phyloP scores from a whole-genome alignment of 1,140 invertebrate genomes.

The Nasonia vitripennis region DNA sequence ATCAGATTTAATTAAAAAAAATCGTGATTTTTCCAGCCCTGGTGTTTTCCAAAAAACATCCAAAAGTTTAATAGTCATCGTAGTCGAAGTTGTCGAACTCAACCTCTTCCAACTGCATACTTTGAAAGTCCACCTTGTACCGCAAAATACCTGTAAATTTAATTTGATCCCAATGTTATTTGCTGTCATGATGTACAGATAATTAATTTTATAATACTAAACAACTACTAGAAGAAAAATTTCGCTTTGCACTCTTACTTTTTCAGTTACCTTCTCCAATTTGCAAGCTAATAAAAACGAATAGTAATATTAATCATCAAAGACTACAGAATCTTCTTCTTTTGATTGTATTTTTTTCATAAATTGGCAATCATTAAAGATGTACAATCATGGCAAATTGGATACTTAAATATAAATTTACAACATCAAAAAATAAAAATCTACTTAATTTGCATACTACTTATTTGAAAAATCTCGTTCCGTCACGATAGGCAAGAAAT shows the following conservation, averaged over 20 bases:
- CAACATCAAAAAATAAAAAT: slow-evolving; percentile 28
- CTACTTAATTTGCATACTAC: slow-evolving; percentile 5
- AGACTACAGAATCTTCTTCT: slow-evolving; percentile 24
- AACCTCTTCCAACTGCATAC: slow-evolving; percentile 92
- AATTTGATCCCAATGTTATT: slow-evolving; percentile 50
- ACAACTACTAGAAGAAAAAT: slow-evolving; percentile 42
- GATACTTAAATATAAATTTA: slow-evolving; percentile 33
- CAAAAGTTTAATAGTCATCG: slow-evolving; percentile 89
- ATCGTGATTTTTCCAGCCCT: slow-evolving; percentile 18
- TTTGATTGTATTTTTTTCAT: background rate
- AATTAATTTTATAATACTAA: background rate
- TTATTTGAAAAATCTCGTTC: background rate
- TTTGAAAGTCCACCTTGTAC: slow-evolving; percentile 99
- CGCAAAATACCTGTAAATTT: slow-evolving; percentile 91
- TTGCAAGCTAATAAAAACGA: slow-evolving; percentile 73
- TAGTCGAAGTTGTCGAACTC: slow-evolving; percentile 91
- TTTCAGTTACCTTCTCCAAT: slow-evolving; percentile 70
- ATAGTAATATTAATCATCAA: slow-evolving; percentile 48
- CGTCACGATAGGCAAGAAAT: background rate
- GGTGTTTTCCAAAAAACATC: slow-evolving; percentile 43
- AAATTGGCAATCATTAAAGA: slow-evolving; percentile 7
- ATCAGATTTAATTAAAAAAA: slow-evolving; percentile 10
- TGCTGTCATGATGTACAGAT: slow-evolving; percentile 15
- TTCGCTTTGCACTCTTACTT: slow-evolving; percentile 45
- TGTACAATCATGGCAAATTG: slow-evolving; percentile 33